Percentiles rank a stretch among this genome's conserved stretches.
Evolutionary conservation across 1,140 invertebrate species (phyloP).

Genomic region (Lordiphosa mommai): DNA sequence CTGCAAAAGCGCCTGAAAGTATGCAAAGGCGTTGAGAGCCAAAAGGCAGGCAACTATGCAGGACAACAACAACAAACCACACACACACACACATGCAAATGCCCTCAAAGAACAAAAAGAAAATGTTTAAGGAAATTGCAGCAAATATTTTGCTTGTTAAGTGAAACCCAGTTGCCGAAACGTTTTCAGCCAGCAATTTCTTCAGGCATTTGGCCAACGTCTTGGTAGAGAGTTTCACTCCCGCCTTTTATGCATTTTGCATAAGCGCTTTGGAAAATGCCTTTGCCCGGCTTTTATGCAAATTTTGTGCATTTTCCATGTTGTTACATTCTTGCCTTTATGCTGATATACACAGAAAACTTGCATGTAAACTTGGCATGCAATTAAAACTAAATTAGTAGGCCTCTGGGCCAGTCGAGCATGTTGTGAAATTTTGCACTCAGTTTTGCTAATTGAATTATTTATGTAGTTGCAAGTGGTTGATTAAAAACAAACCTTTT

Average conservation of each 20-base stretch:
- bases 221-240: slow-evolving; percentile 43
- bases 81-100: slow-evolving; percentile 20
- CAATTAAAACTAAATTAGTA: slow-evolving; percentile 78
- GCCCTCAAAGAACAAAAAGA: slow-evolving; percentile 45
- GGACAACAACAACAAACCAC: slow-evolving; percentile 2
- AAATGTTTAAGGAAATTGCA: slow-evolving; percentile 77
- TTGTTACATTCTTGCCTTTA: slow-evolving; percentile 69
- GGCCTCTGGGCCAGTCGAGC: slow-evolving; percentile 51
- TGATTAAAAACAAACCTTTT: slow-evolving; percentile 20
- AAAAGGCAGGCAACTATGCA: slow-evolving; percentile 55
- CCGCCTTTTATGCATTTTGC: slow-evolving; percentile 67
- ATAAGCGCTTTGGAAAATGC: slow-evolving; percentile 72
- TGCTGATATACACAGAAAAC: slow-evolving; percentile 25
- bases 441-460: slow-evolving; percentile 69
- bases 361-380: slow-evolving; percentile 36
- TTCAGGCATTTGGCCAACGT: slow-evolving; percentile 63
- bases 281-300: slow-evolving; percentile 75
- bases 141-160: slow-evolving; percentile 78
- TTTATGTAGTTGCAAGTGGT: slow-evolving; percentile 47
- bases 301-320: slow-evolving; percentile 72
- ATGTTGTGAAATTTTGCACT: slow-evolving; percentile 18
- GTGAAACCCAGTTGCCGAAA: slow-evolving; percentile 72
- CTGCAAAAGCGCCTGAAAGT: slow-evolving; percentile 46
- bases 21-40: slow-evolving; percentile 52
- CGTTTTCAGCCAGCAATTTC: slow-evolving; percentile 56